A percentile compares a stretch with the other conserved stretches of the same genome.
These are phyloP conservation scores for Macropodus opercularis DNA, from an alignment of 2,797 vertebrate genomes.

Conservation along the genomic window DNA sequence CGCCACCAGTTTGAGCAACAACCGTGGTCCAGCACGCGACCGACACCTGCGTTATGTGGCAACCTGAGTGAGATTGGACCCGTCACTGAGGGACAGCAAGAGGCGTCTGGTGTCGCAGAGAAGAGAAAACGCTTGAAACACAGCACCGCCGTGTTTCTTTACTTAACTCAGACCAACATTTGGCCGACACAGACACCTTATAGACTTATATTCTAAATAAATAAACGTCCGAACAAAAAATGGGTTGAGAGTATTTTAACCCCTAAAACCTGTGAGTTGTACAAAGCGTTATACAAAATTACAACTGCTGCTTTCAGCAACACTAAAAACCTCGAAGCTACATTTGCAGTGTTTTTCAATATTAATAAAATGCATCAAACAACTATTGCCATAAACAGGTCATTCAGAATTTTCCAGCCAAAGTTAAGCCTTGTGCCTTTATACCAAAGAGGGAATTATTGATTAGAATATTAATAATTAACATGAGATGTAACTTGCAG, in stretches of 20 bases:
- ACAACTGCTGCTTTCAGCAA: too few relatives aligned
- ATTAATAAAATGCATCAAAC: background rate
- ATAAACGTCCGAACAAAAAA: too few relatives aligned
- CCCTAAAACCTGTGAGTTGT: too few relatives aligned
- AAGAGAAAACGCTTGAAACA: too few relatives aligned
- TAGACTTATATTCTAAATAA: background rate
- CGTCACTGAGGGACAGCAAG: background rate
- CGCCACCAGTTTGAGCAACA: constrained; percentile 10
- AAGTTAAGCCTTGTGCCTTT: constrained; percentile 19
- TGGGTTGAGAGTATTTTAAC: too few relatives aligned
- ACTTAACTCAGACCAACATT: background rate
- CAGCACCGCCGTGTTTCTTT: too few relatives aligned
- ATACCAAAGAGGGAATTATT: background rate
- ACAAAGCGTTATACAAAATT: too few relatives aligned
- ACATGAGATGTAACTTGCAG: background rate
- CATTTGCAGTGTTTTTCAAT: background rate
- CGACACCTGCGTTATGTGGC: constrained; percentile 1
- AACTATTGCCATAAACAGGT: background rate
- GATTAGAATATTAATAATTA: background rate
- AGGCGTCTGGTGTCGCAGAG: background rate
- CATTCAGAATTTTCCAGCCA: background rate
- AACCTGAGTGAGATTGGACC: background rate
- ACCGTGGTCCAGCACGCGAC: background rate
- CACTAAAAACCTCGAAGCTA: background rate
- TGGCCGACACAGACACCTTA: background rate